Base-by-base conservation (phyloP, 2,113 vertebrate species). In the Ammodytes dubius region DNA sequence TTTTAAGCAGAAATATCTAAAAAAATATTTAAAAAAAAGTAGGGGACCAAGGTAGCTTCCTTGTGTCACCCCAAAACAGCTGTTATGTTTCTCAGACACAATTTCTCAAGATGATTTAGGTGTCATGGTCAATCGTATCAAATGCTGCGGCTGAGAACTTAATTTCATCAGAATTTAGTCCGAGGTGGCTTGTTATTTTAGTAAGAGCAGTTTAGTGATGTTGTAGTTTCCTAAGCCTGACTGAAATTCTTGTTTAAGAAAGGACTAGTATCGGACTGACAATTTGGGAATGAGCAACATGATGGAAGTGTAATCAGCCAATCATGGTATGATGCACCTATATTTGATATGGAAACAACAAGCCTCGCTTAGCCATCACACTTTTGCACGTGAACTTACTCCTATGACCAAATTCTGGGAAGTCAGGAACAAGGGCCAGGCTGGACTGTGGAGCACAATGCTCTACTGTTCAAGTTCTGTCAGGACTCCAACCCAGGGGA, bases 401-500 rank as follows among this genome's bases (percentile, higher is more conserved):
- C 37, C 12, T 27, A 4, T 13, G 14, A 67, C 11, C 45, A 68
- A 4, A 45, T 77, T 61, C 59, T 54, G 4, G 6, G 46, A 67
- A 68, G 13, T 19, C n/a, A 10, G 7, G 7, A n/a, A 14, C 27
- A 8, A 4, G 7, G 6, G 35, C 35, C 42, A 2, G 9, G 39
- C 6, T 11, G 10, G 47, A 35, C 19, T 9, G 40, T 13, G 4
- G 49, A 42, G n/a, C 60, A 85, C 46, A 71, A 40, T 19, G 71
- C 35, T 61, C 49, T 19, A 49, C 54, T 85, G 78, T 80, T 60
- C 43, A 45, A 45, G n/a, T 14, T 66, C 10, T 46, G 7, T 1
- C 39, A 1, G 9, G 42, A 63, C 43, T 43, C 1, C 7, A 50
- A 43, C 70, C 63, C 17, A 11, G 15, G 17, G 1, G 6, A 75